Evolutionary conservation across 2,888 invertebrate genomes (phyloP).

Genomic region (Danaus chrysippus): DNA sequence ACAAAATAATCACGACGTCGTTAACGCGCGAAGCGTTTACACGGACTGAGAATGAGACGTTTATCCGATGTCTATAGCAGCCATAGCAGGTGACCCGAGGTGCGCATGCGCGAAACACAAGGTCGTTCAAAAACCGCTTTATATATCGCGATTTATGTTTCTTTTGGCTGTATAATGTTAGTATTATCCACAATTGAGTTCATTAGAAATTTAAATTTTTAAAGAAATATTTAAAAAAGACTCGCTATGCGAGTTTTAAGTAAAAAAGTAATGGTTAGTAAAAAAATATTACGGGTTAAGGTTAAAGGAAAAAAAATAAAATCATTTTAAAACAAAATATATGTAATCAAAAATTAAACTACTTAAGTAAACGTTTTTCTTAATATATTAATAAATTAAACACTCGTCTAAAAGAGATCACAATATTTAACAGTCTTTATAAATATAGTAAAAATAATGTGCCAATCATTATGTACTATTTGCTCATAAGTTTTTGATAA

Average conservation of each 20-base stretch:
- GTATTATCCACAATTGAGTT: background rate
- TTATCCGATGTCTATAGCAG: constrained; percentile 44
- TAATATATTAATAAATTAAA: constrained; percentile 5
- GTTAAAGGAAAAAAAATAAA: constrained; percentile 2
- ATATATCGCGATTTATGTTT: constrained; percentile 17
- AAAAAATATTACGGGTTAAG: background rate
- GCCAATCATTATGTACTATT: background rate
- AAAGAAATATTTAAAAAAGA: background rate
- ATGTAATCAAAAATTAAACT: constrained; percentile 2
- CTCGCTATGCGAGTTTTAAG: too few species aligned
- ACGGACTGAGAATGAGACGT: constrained; percentile 47
- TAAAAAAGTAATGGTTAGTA: background rate
- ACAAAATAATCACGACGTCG: constrained; percentile 16
- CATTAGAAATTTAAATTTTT: background rate
- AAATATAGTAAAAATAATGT: background rate
- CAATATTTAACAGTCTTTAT: background rate
- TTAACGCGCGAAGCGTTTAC: constrained; percentile 46
- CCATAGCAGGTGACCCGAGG: constrained; percentile 41
- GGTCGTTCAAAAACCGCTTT: constrained; percentile 49
- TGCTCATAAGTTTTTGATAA: background rate
- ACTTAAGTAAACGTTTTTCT: constrained; percentile 1
- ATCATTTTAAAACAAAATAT: background rate
- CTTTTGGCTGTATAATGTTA: background rate
- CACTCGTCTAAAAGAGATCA: constrained; percentile 5
- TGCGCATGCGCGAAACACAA: constrained; percentile 60